Evolutionary conservation across 2,888 invertebrate genomes (phyloP), one percentile per base, ranked within the genome.

Genomic region (Mimumesa dahlbomi): DNA sequence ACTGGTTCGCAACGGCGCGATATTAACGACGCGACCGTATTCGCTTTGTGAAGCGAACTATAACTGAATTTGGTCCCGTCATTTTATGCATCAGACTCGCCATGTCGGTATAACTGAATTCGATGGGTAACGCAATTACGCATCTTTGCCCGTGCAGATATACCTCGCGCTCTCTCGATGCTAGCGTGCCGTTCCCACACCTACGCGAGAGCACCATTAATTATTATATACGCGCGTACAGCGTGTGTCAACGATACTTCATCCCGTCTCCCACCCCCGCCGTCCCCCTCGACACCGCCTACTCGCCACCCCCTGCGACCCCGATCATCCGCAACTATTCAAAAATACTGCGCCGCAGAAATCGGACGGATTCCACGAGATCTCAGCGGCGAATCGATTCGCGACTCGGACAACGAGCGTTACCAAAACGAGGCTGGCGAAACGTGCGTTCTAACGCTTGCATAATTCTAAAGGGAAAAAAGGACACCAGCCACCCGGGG

Each of bases 51-150:
- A 88, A 88, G 88, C 87, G 88, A 84, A 87, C 87, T 88, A 88
- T 89, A 89, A 89, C 87, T 85, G 82, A 88, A 87, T 89, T 89
- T 88, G 84, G 81, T 83, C 82, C 82, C 85, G 85, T 88, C 88
- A 89, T 89, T 89, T 89, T 89, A 88, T 89, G 89, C 89, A 88
- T 86, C 88, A 88, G 88, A 89, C 88, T 88, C 86, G 85, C 88
- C 86, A 85, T 87, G 84, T 84, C 83, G 83, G 79, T 79, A 79
- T 89, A 89, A 89, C 88, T 88, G 85, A 89, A 89, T 89, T 89
- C 88, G 88, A 89, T 89, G 85, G 85, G 82, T 89, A 88, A 89
- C 85, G 84, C 86, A 88, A 89, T 89, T 89, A 89, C 83, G 85
- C 85, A 89, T 89, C 88, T 88, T 88, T 88, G 87, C 88, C 87